Evolutionary conservation across 2,797 vertebrate genomes (phyloP).

Genomic region (Morus bassanus): DNA sequence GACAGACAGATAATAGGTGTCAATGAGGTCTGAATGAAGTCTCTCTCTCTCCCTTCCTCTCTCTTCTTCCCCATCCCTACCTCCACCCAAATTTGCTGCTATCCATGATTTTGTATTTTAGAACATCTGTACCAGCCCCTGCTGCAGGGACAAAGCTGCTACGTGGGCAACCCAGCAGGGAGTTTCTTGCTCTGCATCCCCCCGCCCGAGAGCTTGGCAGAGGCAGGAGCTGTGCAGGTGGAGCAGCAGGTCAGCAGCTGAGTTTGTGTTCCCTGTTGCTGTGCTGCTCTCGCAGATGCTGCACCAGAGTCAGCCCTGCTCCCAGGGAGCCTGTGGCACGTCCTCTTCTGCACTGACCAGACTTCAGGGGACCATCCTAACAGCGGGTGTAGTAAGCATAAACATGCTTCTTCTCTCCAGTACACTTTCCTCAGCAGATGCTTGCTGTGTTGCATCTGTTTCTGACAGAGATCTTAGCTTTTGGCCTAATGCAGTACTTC

Average conservation of each 20-base stretch:
- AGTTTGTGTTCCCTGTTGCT: background rate
- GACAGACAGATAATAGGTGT: background rate
- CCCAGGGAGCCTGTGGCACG: background rate
- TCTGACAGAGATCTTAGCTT: background rate
- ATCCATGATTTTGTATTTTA: accelerated
- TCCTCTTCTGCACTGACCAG: background rate
- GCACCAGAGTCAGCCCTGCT: background rate
- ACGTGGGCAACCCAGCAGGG: background rate
- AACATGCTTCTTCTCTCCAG: background rate
- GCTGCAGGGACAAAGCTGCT: background rate
- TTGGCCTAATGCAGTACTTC: background rate
- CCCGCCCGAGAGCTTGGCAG: background rate
- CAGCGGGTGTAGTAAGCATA: background rate
- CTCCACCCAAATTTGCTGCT: background rate
- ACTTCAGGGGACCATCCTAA: background rate
- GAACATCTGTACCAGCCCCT: background rate
- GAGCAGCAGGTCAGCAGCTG: background rate
- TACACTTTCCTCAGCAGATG: background rate
- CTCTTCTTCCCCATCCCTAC: background rate
- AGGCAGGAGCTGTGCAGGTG: background rate
- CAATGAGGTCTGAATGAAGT: background rate
- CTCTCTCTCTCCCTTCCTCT: background rate
- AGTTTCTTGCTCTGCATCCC: background rate
- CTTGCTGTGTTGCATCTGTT: background rate
- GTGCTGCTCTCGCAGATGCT: background rate